These are phyloP conservation scores for Aplysia californica DNA, from an alignment of 1,140 invertebrate species.

Conservation along the genomic window DNA sequence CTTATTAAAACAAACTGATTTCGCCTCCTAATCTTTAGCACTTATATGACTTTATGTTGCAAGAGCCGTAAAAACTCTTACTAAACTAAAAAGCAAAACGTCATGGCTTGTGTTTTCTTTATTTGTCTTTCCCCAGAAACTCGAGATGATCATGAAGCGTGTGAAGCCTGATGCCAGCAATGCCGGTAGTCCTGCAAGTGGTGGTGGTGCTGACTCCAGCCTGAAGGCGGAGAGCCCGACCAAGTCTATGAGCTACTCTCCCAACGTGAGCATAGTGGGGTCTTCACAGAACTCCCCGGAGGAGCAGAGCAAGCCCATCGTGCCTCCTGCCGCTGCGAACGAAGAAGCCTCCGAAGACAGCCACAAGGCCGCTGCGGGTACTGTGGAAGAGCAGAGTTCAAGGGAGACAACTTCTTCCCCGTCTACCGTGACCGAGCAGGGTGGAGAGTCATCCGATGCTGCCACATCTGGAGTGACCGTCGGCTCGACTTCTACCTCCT, in stretches of 20 bases:
- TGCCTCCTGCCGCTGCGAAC: conserved; percentile 8
- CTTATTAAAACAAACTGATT: too few relatives aligned
- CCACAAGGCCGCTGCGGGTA: conserved; percentile 24
- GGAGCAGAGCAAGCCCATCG: conserved; percentile 21
- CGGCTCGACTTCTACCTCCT: background rate
- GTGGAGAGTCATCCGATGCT: conserved; percentile 3
- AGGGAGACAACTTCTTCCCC: too few relatives aligned
- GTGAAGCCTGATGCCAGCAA: conserved; percentile 54
- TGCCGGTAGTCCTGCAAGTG: too few relatives aligned
- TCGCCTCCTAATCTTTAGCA: too few relatives aligned
- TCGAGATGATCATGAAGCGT: conserved; percentile 66
- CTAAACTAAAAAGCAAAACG: too few relatives aligned
- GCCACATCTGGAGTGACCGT: background rate
- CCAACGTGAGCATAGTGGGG: conserved; percentile 30
- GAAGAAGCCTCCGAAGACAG: background rate
- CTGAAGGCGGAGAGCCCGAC: conserved; percentile 23
- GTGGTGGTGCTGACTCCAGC: background rate
- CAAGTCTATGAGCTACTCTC: conserved; percentile 38
- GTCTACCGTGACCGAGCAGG: background rate
- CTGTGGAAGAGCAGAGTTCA: background rate
- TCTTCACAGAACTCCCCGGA: conserved; percentile 24
- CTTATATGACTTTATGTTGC: too few relatives aligned
- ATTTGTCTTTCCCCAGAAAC: conserved; percentile 47
- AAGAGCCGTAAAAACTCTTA: too few relatives aligned
- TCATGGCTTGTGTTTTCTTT: too few relatives aligned